phyloP scores from a whole-genome alignment of 2,888 invertebrate species.

The Microctonus hyperodae region DNA sequence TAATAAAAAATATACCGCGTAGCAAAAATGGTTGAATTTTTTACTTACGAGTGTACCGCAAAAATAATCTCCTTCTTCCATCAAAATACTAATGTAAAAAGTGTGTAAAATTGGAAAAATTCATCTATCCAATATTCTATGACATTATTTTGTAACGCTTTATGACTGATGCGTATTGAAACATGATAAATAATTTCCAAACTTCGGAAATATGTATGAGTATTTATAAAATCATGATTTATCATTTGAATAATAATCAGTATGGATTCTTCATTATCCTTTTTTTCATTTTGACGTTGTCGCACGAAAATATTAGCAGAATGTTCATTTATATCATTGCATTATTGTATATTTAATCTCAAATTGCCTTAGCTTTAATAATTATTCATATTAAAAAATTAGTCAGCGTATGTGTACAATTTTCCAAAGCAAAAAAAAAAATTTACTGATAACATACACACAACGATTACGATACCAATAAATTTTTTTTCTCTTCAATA shows the following conservation, averaged over 20 bases:
- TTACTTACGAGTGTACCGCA: conserved; percentile 35
- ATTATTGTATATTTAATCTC: conserved; percentile 1
- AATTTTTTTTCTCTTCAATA: conserved; percentile 17
- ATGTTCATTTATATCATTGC: conserved; percentile 16
- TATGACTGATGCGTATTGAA: conserved; percentile 4
- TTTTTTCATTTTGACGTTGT: conserved; percentile 17
- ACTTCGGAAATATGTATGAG: background rate
- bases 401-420: background rate
- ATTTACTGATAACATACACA: background rate
- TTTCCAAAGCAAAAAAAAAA: background rate
- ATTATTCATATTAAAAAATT: background rate
- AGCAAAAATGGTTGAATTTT: conserved; percentile 42
- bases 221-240: background rate
- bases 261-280: conserved; percentile 34
- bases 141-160: background rate
- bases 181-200: background rate
- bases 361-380: conserved; percentile 10
- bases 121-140: conserved; percentile 14
- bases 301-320: background rate
- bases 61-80: conserved; percentile 39
- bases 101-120: conserved; percentile 40
- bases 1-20: conserved; percentile 41
- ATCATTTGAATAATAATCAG: conserved; percentile 33
- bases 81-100: conserved; percentile 39
- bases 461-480: background rate